Evolutionary conservation across 2,888 invertebrate genomes (phyloP), one percentile per base, ranked within the genome.

Genomic region (Plebejus anna): DNA sequence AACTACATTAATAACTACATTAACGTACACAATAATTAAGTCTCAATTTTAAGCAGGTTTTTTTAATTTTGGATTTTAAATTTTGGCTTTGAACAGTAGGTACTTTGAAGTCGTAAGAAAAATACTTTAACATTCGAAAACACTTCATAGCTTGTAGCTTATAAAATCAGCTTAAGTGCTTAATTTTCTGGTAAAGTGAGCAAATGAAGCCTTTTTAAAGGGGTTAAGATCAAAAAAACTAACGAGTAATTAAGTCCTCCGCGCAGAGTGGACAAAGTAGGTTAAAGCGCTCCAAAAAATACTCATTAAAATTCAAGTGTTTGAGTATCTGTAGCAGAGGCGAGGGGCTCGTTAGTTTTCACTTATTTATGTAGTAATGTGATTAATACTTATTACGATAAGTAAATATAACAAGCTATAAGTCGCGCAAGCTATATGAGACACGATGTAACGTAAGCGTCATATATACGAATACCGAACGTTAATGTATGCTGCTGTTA

Each of bases 231-330:
- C 13, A 36, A 73, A 73, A 32, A 73, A 73, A 73, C 73, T 55
- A 51, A 73, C 55, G 55, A 73, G 73, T 73, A 73, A 73, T 73
- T 73, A 73, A 73, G 73, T 73, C 73, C 73, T 73, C 73, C 32
- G 73, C 55, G 47, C 55, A 51, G 51, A 73, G 73, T 55, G 73
- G 51, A 73, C 73, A 55, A 73, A 73, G 73, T 73, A 73, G 73
- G 73, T 73, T 55, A 32, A 73, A 73, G 55, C 73, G 55, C 73
- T 73, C 73, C 73, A 73, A 73, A 73, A 72, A 73, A 73, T 66
- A 73, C 73, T 73, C 73, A 73, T 73, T 73, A 73, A 72, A 73
- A 73, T 55, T 55, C 51, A 28, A 73, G 51, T 73, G 51, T 73
- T 73, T 47, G 72, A 55, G 73, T 55, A 73, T 73, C 73, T 55